Percentiles rank a stretch among this genome's conserved stretches.
Conservation (phyloP, 2,113 vertebrate genomes). For the Brachyistius frenatus region DNA sequence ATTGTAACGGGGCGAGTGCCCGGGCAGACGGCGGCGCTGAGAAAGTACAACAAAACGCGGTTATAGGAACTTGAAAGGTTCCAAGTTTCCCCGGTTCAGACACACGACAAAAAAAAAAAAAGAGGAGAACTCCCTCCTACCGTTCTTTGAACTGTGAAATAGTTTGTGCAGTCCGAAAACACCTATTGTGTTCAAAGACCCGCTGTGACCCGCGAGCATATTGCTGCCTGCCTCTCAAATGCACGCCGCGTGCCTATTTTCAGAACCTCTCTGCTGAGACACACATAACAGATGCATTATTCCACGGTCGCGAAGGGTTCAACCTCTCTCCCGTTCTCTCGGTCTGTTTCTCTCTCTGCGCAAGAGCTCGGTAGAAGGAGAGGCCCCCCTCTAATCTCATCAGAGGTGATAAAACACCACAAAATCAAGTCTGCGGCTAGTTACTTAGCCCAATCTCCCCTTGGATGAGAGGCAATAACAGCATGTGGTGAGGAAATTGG, state of each 20-base stretch:
- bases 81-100: too few species aligned
- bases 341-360: slow-evolving; percentile 17
- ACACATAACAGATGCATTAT: slow-evolving; percentile 53
- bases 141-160: too few species aligned
- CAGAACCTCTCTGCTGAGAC: slow-evolving; percentile 32
- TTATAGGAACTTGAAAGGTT: too few species aligned
- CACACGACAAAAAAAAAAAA: too few species aligned
- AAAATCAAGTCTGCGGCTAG: slow-evolving; percentile 80
- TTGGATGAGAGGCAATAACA: slow-evolving; percentile 81
- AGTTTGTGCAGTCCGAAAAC: too few species aligned
- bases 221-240: slow-evolving; percentile 31
- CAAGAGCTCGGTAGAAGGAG: slow-evolving; percentile 36
- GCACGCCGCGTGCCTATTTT: slow-evolving; percentile 30
- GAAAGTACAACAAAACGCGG: too few species aligned
- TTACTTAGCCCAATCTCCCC: slow-evolving; percentile 80
- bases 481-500: slow-evolving; percentile 71
- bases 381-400: slow-evolving; percentile 78
- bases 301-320: slow-evolving; percentile 27
- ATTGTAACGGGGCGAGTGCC: too few species aligned
- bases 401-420: slow-evolving; percentile 80
- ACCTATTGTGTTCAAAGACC: slow-evolving; percentile 28
- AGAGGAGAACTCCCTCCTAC: too few species aligned
- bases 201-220: slow-evolving; percentile 1
- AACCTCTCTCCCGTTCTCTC: slow-evolving; percentile 40
- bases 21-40: too few species aligned